These are phyloP conservation scores for Halcyon smyrnensis DNA, from an alignment of 2,797 vertebrate genomes.

Conservation along the genomic window DNA sequence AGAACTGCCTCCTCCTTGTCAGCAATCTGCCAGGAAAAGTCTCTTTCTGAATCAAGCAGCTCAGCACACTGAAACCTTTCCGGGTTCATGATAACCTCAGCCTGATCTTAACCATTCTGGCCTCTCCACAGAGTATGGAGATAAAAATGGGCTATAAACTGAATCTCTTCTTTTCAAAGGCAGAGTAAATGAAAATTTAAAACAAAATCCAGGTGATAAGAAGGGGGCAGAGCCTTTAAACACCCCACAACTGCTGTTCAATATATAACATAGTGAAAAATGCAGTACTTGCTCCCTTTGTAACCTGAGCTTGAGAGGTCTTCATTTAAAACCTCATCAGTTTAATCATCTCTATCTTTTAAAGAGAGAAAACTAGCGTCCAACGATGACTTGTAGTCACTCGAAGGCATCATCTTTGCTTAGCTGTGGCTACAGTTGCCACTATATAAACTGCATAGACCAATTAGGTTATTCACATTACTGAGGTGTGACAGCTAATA, in stretches of 20 bases:
- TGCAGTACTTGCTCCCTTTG: not conserved
- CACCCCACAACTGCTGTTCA: not conserved
- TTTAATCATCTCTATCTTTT: not conserved
- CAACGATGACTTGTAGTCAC: not conserved
- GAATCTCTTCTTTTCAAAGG: not conserved
- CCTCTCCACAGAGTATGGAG: not conserved
- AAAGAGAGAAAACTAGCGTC: not conserved
- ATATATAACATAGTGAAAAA: not conserved
- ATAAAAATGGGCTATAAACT: not conserved
- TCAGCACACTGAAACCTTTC: not conserved
- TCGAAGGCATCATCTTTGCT: not conserved
- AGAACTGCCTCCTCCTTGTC: not conserved
- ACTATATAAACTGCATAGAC: not conserved
- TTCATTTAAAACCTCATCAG: constrained; percentile 11
- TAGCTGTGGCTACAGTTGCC: not conserved
- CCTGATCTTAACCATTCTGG: not conserved
- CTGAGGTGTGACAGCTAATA: not conserved
- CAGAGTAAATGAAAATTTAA: not conserved
- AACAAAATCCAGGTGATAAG: not conserved
- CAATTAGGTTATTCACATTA: not conserved
- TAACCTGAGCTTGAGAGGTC: not conserved
- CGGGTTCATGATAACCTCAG: not conserved
- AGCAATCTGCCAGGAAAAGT: not conserved
- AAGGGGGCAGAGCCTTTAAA: not conserved
- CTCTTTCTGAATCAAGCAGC: not conserved